Percentiles rank a stretch among this genome's conserved stretches.
Conservation (phyloP, 2,888 invertebrate species). For the Ryuthela nishihirai region DNA sequence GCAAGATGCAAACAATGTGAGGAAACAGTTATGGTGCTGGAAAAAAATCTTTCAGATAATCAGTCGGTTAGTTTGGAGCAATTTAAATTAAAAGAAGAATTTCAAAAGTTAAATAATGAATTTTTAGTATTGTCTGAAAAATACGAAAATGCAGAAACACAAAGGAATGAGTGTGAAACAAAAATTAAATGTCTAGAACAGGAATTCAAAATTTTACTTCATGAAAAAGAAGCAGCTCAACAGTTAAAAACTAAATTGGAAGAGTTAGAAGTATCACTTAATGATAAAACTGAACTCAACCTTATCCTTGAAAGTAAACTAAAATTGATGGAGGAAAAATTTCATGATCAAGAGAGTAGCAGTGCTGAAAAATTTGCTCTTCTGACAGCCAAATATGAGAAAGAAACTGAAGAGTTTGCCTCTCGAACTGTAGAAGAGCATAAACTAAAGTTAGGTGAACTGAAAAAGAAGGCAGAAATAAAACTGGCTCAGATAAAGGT, state of each 20-base stretch:
- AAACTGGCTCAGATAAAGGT: constrained; percentile 1
- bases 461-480: constrained; percentile 3
- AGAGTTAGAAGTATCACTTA: not conserved
- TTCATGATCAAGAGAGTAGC: not conserved
- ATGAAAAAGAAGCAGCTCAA: not conserved
- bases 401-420: not conserved
- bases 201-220: not conserved
- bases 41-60: too few species aligned
- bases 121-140: not conserved
- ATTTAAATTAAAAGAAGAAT: not conserved
- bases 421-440: not conserved
- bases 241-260: not conserved
- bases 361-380: not conserved
- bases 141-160: not conserved
- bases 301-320: constrained; percentile 8
- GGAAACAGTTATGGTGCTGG: too few species aligned
- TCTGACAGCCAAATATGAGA: not conserved
- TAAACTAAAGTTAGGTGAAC: not conserved
- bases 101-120: not conserved
- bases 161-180: not conserved
- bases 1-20: too few species aligned
- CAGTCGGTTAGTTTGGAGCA: too few species aligned
- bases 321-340: not conserved
- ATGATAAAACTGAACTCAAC: not conserved
- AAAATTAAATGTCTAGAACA: not conserved